Evolutionary conservation across 1,140 invertebrate genomes (phyloP).

Genomic region (Drosophila bipectinata): DNA sequence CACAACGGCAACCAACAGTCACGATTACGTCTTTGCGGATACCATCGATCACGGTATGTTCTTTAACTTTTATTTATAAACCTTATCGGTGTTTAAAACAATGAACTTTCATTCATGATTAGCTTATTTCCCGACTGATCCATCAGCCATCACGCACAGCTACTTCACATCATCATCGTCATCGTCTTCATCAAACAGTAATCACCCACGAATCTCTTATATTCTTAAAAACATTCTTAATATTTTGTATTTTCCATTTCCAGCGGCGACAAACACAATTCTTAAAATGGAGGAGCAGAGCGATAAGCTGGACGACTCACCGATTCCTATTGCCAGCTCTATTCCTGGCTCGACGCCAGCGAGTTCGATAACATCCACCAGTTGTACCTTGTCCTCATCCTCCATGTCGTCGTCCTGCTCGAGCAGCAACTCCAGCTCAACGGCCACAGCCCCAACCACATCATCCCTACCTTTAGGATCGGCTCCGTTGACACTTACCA

Average conservation of each 20-base stretch:
- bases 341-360: constrained; percentile 40
- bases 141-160: constrained; percentile 56
- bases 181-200: constrained; percentile 69
- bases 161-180: constrained; percentile 62
- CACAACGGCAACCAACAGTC: constrained; percentile 32
- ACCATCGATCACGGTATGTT: constrained; percentile 75
- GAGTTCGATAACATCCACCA: constrained; percentile 56
- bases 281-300: constrained; percentile 55
- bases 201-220: constrained; percentile 2
- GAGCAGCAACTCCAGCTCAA: constrained; percentile 62
- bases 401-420: constrained; percentile 67
- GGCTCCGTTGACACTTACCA: constrained; percentile 41
- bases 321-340: constrained; percentile 54
- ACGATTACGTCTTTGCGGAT: constrained; percentile 73
- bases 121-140: constrained; percentile 72
- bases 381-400: constrained; percentile 63
- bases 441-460: constrained; percentile 50
- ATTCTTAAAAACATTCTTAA: not conserved
- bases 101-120: constrained; percentile 9
- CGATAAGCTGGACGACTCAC: constrained; percentile 63
- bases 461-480: constrained; percentile 40
- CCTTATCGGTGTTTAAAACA: not conserved
- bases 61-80: not conserved
- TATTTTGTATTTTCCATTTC: constrained; percentile 16
- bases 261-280: constrained; percentile 39